Evolutionary conservation across 2,888 invertebrate genomes (phyloP), one percentile per base, ranked within the genome.

Genomic region (Hirtodrosophila duncani): DNA sequence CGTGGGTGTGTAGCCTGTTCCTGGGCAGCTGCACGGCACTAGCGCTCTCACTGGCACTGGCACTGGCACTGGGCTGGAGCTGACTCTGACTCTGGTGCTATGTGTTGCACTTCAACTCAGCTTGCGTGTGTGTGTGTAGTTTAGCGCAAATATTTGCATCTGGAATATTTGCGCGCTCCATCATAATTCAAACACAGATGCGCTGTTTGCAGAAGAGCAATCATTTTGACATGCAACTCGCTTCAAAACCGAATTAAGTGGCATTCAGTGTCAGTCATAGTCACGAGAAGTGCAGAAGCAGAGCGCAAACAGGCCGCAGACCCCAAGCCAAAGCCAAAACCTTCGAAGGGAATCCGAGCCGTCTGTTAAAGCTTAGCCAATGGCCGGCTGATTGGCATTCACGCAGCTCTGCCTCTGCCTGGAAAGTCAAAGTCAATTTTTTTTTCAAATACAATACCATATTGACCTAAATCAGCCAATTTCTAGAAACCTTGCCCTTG

Each of bases 161-260:
- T 84, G 81, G 82, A 85, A 85, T 85, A 85, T 85, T 85, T 85
- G 82, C 84, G 77, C 82, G 78, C 82, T 84, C 80, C 85, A 85
- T 84, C 82, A 85, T 85, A 85, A 84, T 83, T 85, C 83, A 85
- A 85, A 85, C 83, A 74, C 72, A 85, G 82, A 84, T 83, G 85
- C 83, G 67, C 70, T 85, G 82, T 85, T 85, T 85, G 80, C 77
- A 82, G 83, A 85, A 84, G 84, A 85, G 84, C 84, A 83, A 83
- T 84, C 84, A 83, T 84, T 84, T 84, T 79, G 82, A 80, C 84
- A 84, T 83, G 81, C 74, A 74, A 84, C 72, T 83, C 80, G 75
- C 81, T 84, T 83, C 81, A 80, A 81, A 83, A 79, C 72, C 69
- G 81, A 81, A 83, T 83, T 84, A 83, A 84, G 83, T 84, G 83